A percentile compares a stretch with the other conserved stretches of the same genome.
Evolutionary conservation across 2,113 vertebrate species (phyloP).

Genomic region (Lampris incognitus): DNA sequence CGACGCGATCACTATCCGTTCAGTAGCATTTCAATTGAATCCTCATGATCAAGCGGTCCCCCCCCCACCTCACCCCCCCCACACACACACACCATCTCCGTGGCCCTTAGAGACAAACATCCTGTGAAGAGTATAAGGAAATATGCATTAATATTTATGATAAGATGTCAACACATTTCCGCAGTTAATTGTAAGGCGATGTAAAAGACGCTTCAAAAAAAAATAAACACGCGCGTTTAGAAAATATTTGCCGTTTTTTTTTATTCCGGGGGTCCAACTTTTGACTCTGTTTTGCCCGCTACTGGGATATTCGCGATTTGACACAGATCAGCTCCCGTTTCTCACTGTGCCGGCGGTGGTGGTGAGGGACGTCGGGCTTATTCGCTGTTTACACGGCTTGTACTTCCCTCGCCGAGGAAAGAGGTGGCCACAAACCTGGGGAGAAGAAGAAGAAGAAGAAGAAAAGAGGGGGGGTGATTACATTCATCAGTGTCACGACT

Average conservation of each 20-base stretch:
- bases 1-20: conserved; percentile 66
- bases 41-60: conserved; percentile 63
- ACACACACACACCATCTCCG: neutral
- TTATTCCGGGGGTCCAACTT: no score
- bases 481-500: conserved; percentile 84
- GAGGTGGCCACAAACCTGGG: conserved; percentile 43
- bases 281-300: no score
- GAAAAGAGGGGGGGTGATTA: conserved; percentile 59
- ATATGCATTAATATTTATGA: conserved; percentile 58
- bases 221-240: no score
- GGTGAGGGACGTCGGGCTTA: no score
- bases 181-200: no score
- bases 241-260: no score
- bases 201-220: no score
- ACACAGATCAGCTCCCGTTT: no score
- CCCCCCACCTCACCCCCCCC: no score
- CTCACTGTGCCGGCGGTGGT: no score
- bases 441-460: conserved; percentile 4
- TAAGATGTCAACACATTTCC: neutral
- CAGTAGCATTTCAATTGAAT: conserved; percentile 70
- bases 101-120: conserved; percentile 63
- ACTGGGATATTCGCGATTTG: no score
- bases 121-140: conserved; percentile 45
- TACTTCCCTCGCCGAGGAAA: conserved; percentile 48
- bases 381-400: no score